Evolutionary conservation across 2,113 vertebrate species (phyloP).

Genomic region (Tor tambroides): DNA sequence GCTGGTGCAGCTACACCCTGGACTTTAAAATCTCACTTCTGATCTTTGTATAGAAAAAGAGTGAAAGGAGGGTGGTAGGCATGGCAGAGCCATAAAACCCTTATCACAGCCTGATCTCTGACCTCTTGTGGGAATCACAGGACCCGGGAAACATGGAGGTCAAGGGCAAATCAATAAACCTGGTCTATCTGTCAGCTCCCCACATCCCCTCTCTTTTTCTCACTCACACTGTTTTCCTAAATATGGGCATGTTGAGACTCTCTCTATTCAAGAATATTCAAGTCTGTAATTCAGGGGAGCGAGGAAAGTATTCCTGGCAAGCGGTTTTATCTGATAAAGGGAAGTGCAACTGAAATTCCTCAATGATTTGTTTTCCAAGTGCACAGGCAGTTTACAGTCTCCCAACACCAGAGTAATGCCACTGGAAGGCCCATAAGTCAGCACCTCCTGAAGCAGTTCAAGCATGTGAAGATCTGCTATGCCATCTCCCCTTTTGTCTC

Average conservation of each 20-base stretch:
- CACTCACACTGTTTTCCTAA: constrained; percentile 59
- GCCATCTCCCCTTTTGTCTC: constrained; percentile 37
- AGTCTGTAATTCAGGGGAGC: constrained; percentile 43
- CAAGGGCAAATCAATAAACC: constrained; percentile 68
- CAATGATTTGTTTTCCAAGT: constrained; percentile 50
- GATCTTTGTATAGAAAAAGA: not conserved
- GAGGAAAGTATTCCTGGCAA: constrained; percentile 59
- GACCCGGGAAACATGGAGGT: constrained; percentile 62
- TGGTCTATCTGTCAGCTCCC: constrained; percentile 43
- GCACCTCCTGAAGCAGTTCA: constrained; percentile 9
- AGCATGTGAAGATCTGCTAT: constrained; percentile 49
- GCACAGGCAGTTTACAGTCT: constrained; percentile 41
- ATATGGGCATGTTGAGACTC: constrained; percentile 74
- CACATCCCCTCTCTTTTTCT: constrained; percentile 37
- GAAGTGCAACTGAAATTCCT: constrained; percentile 56
- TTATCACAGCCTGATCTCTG: constrained; percentile 61
- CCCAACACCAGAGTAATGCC: constrained; percentile 32
- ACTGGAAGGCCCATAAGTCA: constrained; percentile 46
- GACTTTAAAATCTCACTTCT: not conserved
- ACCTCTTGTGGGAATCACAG: constrained; percentile 58
- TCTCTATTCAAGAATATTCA: constrained; percentile 50
- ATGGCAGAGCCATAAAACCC: constrained; percentile 34
- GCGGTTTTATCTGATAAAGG: constrained; percentile 63
- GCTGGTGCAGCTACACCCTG: not conserved
- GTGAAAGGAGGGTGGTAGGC: constrained; percentile 20